A percentile compares a stretch with the other conserved stretches of the same genome.
Conservation (phyloP, 1,140 invertebrate genomes). For the Elysia chlorotica region DNA sequence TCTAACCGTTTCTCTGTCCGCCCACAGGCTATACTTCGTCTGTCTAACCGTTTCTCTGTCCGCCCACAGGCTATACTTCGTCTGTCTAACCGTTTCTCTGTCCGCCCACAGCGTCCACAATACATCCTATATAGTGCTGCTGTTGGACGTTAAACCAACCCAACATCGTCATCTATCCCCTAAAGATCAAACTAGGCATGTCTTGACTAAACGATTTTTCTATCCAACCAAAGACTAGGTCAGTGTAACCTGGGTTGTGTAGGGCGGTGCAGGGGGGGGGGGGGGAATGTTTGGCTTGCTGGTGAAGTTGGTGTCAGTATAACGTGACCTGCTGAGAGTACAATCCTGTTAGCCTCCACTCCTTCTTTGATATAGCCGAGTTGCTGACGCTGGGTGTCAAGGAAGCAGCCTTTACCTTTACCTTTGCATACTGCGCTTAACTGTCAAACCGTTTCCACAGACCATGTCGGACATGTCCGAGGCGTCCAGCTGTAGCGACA, state of each 20-base stretch:
- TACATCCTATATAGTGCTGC: neutral
- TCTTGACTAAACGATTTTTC: neutral
- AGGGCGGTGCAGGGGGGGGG: no score
- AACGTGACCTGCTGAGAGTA: neutral
- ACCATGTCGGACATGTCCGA: slow-evolving; percentile 50
- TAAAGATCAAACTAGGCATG: no score
- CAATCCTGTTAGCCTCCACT: neutral
- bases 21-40: no score
- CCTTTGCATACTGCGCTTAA: neutral
- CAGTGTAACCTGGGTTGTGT: no score
- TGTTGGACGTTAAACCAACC: no score
- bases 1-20: neutral
- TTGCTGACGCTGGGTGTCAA: neutral
- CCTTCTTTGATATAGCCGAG: neutral
- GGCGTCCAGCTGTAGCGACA: slow-evolving; percentile 50
- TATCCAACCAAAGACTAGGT: no score
- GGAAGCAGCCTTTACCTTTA: neutral
- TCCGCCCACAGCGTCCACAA: neutral
- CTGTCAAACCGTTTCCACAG: slow-evolving; percentile 21
- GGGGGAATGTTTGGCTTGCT: no score
- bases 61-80: no score
- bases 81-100: neutral
- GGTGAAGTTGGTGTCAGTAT: neutral
- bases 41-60: neutral
- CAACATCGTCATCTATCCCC: neutral